Evolutionary conservation across 2,113 vertebrate genomes (phyloP), one percentile per base, ranked within the genome.

Genomic region (Alexandromys fortis): DNA sequence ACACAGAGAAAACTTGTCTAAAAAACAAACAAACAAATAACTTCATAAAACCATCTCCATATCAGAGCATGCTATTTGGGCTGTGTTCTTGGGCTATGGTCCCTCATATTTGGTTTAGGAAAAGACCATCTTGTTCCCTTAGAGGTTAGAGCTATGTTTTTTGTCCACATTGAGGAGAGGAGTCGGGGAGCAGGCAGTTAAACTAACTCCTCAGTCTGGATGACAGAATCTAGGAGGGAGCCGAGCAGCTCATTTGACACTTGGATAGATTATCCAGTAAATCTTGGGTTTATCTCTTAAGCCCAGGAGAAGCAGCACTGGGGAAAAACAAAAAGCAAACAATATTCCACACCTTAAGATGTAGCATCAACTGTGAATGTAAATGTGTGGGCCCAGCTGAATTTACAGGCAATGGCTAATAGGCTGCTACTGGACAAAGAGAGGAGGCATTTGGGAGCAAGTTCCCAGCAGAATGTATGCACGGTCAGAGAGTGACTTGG

Each of bases 201-300:
- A 61, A 78, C 47, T 14, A 45, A 38, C 63, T 12, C 58, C 47
- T 81, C 28, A 52, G 19, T 73, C 13, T 52, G 42, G 76, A n/a
- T 88, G 91, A 35, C 35, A 26, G 19, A 35, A 42, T 52, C 19
- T 47, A 42, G 68, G 72, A 73, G 8, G 49, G 67, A 77, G 58
- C 49, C 3, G 26, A 92, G 68, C 14, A 5, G 5, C 47, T 95
- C 79, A n/a, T 63, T 75, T 68, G 91, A 55, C 67, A 6, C 26
- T 12, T 76, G 35, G 61, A 16, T 47, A 63, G 86, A 83, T 89
- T 45, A 83, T 19, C 65, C 52, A 70, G 76, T 72, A 78, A 85
- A 86, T 75, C 77, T 38, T 70, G 61, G 89, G 79, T 55, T 73
- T 86, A 17, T 68, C 28, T 90, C 73, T 92, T 86, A 86, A 81